Evolutionary conservation across 53 echinoderm and acorn worm genomes (phyloP), one percentile per base, ranked within the genome.

Genomic region (Luidia sarsii): DNA sequence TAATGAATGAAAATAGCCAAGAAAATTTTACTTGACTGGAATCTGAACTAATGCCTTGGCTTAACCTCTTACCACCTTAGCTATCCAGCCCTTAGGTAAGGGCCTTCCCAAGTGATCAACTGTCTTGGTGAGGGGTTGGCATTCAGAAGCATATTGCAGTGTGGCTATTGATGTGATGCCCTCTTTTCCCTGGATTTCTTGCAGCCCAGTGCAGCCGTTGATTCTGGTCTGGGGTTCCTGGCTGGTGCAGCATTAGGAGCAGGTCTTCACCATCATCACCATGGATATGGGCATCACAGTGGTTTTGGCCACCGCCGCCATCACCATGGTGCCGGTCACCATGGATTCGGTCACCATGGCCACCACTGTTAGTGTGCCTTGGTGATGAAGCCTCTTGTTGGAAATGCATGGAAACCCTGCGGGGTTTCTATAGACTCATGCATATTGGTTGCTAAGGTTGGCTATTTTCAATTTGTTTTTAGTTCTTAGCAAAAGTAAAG

Each of bases 261-360:
- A 11, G 50, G 74, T 48, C 61, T 45, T 41, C 77, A 77, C 33
- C 77, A 77, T 19, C 60, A 75, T 28, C 70, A 69, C 43, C 45
- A 66, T 27, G 43, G 67, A 19, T 66, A 9, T 22, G 72, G 72
- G 24, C 54, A 72, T 37, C 35, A 37, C 13, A 22, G 54, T 37
- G 22, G 4, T 0, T 53, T 38, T 23, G 72, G 72, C 11, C 53
- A 35, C n/a, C 77, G 61, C 16, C 50, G 22, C 32, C 23, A 27
- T 10, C 28, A n/a, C 31, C 75, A 75, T 45, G 60, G 75, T 8
- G 57, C 43, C 11, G 75, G 75, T 60, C 75, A 75, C 57, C 73
- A 56, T 30, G 73, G 71, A 1, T 71, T 71, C 54, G 55, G 57
- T 46, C 67, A 67, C 30, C 67, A 68, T 32, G 62, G 62, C 36